A percentile compares a stretch with the other conserved stretches of the same genome.
These are phyloP conservation scores for Chaetodon trifasciatus DNA, from an alignment of 2,797 vertebrate species.

Conservation along the genomic window DNA sequence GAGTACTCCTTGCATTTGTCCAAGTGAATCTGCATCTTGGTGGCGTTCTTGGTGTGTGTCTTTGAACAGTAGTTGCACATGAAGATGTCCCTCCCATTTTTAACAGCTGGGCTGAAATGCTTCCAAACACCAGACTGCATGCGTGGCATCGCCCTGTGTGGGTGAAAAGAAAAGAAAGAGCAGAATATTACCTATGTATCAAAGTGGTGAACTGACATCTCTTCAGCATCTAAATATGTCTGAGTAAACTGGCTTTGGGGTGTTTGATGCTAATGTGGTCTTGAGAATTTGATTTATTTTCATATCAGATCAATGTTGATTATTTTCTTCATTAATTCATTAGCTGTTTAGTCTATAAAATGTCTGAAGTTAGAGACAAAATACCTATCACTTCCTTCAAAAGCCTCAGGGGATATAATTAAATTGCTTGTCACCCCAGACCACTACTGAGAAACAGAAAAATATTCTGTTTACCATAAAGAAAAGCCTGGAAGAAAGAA, in stretches of 20 bases:
- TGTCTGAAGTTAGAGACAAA: not conserved
- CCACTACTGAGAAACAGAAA: not conserved
- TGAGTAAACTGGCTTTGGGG: not conserved
- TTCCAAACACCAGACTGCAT: conserved; percentile 68
- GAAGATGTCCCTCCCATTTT: conserved; percentile 59
- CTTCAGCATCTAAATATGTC: not conserved
- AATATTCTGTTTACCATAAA: no score
- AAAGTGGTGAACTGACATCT: not conserved
- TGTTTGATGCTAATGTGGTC: not conserved
- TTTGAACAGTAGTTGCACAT: conserved; percentile 74
- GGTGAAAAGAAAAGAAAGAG: not conserved
- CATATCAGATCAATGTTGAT: not conserved
- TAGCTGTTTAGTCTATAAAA: not conserved
- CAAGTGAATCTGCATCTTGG: conserved; percentile 75
- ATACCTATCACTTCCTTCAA: not conserved
- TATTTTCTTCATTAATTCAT: not conserved
- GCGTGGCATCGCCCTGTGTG: conserved; percentile 61
- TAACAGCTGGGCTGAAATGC: conserved; percentile 66
- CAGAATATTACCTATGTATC: not conserved
- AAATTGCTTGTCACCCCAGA: not conserved
- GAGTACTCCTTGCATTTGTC: conserved; percentile 70
- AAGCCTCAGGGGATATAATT: not conserved
- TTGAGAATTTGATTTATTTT: not conserved
- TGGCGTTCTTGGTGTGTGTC: conserved; percentile 67
- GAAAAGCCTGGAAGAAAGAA: not conserved